phyloP scores from a whole-genome alignment of 2,113 vertebrate species.

The Eulacestoma nigropectus region DNA sequence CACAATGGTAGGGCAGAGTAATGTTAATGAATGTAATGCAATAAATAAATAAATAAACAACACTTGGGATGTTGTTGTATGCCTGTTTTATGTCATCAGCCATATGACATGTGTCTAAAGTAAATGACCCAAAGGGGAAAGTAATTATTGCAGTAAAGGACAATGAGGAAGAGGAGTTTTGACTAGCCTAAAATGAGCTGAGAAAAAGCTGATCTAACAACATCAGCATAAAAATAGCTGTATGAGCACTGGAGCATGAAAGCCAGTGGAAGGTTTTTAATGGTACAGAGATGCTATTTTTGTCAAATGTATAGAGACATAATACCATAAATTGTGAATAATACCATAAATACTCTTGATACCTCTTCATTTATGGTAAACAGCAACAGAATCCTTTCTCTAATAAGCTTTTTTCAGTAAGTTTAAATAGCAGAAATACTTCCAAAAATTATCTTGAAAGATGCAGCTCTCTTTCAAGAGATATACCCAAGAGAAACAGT shows the following conservation, averaged over 20 bases:
- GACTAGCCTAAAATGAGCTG: not conserved
- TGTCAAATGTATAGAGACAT: not conserved
- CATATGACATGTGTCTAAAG: not conserved
- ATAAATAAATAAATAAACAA: not conserved
- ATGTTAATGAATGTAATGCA: not conserved
- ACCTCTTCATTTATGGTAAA: not conserved
- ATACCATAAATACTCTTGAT: not conserved
- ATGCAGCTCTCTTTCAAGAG: not conserved
- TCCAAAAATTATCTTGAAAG: not conserved
- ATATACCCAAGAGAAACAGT: not conserved
- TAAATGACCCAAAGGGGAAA: not conserved
- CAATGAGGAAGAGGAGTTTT: not conserved
- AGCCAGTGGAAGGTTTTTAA: not conserved
- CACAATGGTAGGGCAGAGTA: not conserved
- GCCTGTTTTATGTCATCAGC: not conserved
- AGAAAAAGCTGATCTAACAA: not conserved
- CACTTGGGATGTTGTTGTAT: not conserved
- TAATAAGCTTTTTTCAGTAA: not conserved
- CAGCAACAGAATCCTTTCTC: not conserved
- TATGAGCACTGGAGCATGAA: not conserved
- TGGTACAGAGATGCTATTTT: not conserved
- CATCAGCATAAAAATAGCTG: accelerated
- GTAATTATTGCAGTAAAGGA: not conserved
- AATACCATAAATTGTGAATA: not conserved
- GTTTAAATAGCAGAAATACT: not conserved